A percentile compares a stretch with the other conserved stretches of the same genome.
Evolutionary conservation across 2,888 invertebrate species (phyloP).

Genomic region (Petrolisthes cinctipes): DNA sequence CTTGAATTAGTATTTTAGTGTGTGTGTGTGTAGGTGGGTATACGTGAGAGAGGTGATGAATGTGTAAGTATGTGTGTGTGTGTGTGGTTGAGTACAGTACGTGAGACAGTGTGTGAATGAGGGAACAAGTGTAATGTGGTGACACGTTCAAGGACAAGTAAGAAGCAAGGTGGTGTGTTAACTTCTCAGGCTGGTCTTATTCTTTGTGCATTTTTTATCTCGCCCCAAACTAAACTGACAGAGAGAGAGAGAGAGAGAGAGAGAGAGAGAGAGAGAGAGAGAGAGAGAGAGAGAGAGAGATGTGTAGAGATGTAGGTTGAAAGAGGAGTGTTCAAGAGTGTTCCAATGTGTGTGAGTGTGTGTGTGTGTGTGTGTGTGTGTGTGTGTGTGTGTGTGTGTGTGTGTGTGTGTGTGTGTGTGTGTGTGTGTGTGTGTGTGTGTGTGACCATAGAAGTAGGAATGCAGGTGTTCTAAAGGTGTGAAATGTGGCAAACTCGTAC

Average conservation of each 20-base stretch:
- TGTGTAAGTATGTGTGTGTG: not conserved
- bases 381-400: not conserved
- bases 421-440: not conserved
- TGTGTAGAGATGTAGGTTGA: too few species aligned
- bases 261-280: too few species aligned
- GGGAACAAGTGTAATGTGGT: too few species aligned
- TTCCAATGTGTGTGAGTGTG: not conserved
- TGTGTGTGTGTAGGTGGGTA: not conserved
- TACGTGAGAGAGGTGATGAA: not conserved
- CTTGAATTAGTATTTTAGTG: not conserved
- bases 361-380: not conserved
- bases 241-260: too few species aligned
- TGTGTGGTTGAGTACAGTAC: not conserved
- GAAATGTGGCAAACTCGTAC: too few species aligned
- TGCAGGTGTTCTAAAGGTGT: too few species aligned
- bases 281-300: too few species aligned
- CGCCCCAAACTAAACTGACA: not conserved
- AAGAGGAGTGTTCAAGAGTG: too few species aligned
- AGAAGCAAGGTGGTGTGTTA: too few species aligned
- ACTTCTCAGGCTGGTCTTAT: too few species aligned
- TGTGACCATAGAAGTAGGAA: not conserved
- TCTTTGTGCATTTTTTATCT: not conserved
- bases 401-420: not conserved
- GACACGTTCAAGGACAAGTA: too few species aligned
- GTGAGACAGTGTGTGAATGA: not conserved